These are phyloP conservation scores for Acestrorhynchus altus DNA, from an alignment of 2,797 vertebrate species.

Conservation along the genomic window DNA sequence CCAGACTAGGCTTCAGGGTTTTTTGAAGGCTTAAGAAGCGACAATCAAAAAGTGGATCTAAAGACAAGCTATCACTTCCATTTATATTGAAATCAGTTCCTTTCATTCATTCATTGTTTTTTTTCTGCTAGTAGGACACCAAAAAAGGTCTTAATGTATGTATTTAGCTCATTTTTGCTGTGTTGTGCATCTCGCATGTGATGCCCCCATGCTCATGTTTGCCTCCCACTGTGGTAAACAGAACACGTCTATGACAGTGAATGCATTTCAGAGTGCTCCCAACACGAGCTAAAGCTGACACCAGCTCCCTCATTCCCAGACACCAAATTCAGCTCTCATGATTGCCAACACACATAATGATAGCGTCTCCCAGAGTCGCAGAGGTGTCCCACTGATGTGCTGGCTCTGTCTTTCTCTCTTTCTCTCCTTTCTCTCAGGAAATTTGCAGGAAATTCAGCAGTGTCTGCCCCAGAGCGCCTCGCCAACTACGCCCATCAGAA, in stretches of 20 bases:
- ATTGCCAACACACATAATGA: slow-evolving; percentile 90
- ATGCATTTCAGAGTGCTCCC: slow-evolving; percentile 79
- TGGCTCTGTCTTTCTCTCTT: slow-evolving; percentile 66
- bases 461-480: slow-evolving; percentile 73
- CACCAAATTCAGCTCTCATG: slow-evolving; percentile 82
- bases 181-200: slow-evolving; percentile 75
- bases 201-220: slow-evolving; percentile 77
- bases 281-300: slow-evolving; percentile 70
- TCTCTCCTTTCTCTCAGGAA: slow-evolving; percentile 61
- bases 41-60: slow-evolving; percentile 79
- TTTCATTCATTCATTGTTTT: slow-evolving; percentile 62
- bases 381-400: slow-evolving; percentile 85
- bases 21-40: slow-evolving; percentile 72
- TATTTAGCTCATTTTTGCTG: slow-evolving; percentile 84
- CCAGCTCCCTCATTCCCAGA: slow-evolving; percentile 71
- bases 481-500: slow-evolving; percentile 76
- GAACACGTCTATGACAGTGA: slow-evolving; percentile 79
- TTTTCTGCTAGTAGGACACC: slow-evolving; percentile 57
- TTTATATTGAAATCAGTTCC: slow-evolving; percentile 88
- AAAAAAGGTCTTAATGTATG: slow-evolving; percentile 81
- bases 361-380: slow-evolving; percentile 87
- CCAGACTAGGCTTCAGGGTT: slow-evolving; percentile 76
- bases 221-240: slow-evolving; percentile 84
- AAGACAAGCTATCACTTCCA: slow-evolving; percentile 76
- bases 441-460: slow-evolving; percentile 70